Conservation (phyloP, 2,113 vertebrate genomes). For the Elephas maximus region DNA sequence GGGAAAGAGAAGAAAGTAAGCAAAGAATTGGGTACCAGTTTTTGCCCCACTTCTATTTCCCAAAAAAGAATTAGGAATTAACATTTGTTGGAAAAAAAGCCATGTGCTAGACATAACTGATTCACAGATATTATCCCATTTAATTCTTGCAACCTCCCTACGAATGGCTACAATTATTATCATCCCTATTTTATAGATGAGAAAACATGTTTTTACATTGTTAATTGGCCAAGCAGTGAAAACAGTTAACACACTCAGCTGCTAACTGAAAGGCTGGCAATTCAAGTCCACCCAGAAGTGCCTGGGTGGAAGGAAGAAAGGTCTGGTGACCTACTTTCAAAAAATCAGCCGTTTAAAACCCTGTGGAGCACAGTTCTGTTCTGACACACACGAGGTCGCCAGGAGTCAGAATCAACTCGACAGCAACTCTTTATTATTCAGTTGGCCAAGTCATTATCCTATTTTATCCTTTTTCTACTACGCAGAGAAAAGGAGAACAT, state of each 20-base stretch:
- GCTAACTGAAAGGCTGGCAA: background rate
- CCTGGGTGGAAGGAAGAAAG: background rate
- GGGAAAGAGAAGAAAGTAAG: background rate
- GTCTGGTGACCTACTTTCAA: background rate
- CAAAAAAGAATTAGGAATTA: background rate
- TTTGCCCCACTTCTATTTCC: conserved; percentile 2
- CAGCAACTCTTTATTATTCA: background rate
- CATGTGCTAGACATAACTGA: background rate
- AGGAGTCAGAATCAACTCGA: background rate
- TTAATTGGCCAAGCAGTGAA: background rate
- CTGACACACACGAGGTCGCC: background rate
- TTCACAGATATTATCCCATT: background rate
- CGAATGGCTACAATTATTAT: background rate
- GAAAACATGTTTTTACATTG: background rate
- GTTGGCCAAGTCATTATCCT: background rate
- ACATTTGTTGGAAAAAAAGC: conserved; percentile 29
- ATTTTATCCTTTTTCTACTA: background rate
- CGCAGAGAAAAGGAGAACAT: background rate
- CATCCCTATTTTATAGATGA: background rate
- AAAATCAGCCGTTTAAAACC: background rate
- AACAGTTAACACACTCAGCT: background rate
- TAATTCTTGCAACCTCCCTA: background rate
- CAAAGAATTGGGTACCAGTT: background rate
- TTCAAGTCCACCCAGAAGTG: background rate
- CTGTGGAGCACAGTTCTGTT: background rate